Evolutionary conservation across 2,113 vertebrate genomes (phyloP), one percentile per base, ranked within the genome.

Genomic region (Rhynchopsitta pachyrhyncha): DNA sequence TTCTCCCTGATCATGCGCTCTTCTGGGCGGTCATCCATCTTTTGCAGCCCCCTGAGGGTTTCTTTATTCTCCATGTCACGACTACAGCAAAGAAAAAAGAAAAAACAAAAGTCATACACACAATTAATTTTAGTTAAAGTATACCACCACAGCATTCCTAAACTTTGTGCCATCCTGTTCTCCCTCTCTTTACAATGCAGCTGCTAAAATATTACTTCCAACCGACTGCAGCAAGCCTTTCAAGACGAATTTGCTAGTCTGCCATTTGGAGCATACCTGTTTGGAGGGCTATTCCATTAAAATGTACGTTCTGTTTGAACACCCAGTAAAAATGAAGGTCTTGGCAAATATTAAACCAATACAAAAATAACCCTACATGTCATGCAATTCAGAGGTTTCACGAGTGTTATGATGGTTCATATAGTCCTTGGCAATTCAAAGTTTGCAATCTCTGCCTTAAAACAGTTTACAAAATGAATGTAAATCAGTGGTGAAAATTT

Each of bases 21-120:
- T 96, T 99, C 99, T 27, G 99, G 99, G 92, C 99, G 98, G 91
- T 99, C 99, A 22, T 99, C 99, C 98, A 99, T 99, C 98, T 99
- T 99, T 95, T 98, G 99, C 95, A 99, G 75, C n/a, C 98, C 98
- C 94, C 98, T 97, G 78, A 98, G 98, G 57, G 99, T 98, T 97
- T 99, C 98, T 97, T 98, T 99, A 97, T 90, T 98, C 92, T 99
- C 99, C 98, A 99, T 98, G 94, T 99, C 98, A 74, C 98, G 98
- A 92, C 98, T 99, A 86, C 82, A 97, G 89, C 19, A 90, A 86
- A 96, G 41, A 88, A 64, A 94, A 50, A 93, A 93, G 41, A 10
- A n/a, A 20, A 13, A 90, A 81, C 92, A 93, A 44, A 66, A 49
- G 39, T 50, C 53, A 96, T 57, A 90, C 82, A 81, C 8, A 62